phyloP scores from a whole-genome alignment of 1,140 invertebrate genomes.

The Pachypeltis micranthus region DNA sequence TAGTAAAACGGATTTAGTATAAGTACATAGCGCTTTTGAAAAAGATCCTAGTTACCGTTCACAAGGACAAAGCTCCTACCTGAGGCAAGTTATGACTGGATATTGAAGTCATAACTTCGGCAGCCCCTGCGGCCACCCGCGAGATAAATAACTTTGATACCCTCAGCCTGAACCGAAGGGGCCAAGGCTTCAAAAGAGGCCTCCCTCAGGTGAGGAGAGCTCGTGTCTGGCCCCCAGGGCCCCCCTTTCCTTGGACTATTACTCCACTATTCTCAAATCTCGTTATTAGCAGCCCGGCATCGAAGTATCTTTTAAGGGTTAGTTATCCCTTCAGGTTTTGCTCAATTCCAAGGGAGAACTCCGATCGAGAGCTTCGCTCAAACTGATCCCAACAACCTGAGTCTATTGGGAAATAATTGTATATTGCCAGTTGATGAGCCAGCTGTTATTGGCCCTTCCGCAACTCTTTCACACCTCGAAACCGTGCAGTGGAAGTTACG shows the following conservation, averaged over 20 bases:
- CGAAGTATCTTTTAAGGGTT: too few relatives aligned
- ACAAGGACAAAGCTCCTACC: not conserved
- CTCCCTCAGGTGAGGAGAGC: not conserved
- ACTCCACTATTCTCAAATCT: not conserved
- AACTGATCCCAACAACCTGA: too few relatives aligned
- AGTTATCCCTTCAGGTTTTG: too few relatives aligned
- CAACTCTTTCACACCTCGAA: too few relatives aligned
- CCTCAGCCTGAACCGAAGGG: not conserved
- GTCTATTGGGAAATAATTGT: too few relatives aligned
- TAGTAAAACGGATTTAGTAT: too few relatives aligned
- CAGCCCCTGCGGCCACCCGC: not conserved
- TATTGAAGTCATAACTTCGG: not conserved
- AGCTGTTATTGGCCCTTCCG: too few relatives aligned
- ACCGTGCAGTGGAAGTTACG: too few relatives aligned
- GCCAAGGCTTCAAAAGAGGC: not conserved
- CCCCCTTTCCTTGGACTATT: constrained; percentile 4
- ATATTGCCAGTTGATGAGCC: too few relatives aligned
- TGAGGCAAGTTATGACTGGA: not conserved
- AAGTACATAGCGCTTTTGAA: too few relatives aligned
- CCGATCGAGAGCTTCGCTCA: too few relatives aligned
- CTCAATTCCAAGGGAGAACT: too few relatives aligned
- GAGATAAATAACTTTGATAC: constrained; percentile 8
- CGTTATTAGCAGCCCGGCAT: constrained; percentile 3
- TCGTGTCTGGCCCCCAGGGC: not conserved
- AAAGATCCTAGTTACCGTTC: not conserved